Percentiles rank a stretch among this genome's conserved stretches.
These are phyloP conservation scores for Globicephala melas DNA, from an alignment of 2,113 vertebrate species.

Conservation along the genomic window DNA sequence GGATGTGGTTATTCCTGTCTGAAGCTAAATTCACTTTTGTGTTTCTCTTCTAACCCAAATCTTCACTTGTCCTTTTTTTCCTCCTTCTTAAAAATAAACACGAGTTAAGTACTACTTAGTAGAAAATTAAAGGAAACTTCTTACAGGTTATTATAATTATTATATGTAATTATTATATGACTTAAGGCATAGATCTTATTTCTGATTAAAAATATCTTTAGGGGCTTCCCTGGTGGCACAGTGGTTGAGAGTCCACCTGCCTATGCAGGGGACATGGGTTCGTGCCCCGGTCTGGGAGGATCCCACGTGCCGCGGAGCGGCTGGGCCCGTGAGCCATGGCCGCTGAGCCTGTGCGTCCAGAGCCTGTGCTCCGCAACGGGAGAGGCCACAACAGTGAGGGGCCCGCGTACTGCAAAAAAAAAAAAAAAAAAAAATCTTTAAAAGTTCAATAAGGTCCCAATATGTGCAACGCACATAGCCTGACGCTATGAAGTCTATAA, in stretches of 20 bases:
- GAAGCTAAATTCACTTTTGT: background rate
- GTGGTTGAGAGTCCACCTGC: too few relatives aligned
- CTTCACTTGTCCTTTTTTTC: background rate
- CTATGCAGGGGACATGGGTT: too few relatives aligned
- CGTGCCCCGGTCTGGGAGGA: too few relatives aligned
- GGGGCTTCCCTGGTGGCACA: too few relatives aligned
- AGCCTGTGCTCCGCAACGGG: too few relatives aligned
- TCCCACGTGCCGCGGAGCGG: too few relatives aligned
- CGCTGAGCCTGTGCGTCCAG: too few relatives aligned
- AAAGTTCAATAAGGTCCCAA: background rate
- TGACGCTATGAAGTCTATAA: fast-evolving
- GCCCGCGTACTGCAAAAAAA: background rate
- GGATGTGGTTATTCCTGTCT: too few relatives aligned
- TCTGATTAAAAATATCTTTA: background rate
- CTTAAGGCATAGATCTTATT: background rate
- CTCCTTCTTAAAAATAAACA: background rate
- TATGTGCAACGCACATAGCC: fast-evolving
- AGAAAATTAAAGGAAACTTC: background rate
- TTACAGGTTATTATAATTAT: too few relatives aligned
- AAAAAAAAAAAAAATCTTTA: background rate
- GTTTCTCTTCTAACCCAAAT: background rate
- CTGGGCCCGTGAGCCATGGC: too few relatives aligned
- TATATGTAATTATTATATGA: too few relatives aligned
- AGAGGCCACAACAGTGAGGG: too few relatives aligned
- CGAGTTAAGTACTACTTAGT: background rate